These are phyloP conservation scores for Aphaenogaster floridana DNA, from an alignment of 1,140 invertebrate genomes.

Conservation along the genomic window DNA sequence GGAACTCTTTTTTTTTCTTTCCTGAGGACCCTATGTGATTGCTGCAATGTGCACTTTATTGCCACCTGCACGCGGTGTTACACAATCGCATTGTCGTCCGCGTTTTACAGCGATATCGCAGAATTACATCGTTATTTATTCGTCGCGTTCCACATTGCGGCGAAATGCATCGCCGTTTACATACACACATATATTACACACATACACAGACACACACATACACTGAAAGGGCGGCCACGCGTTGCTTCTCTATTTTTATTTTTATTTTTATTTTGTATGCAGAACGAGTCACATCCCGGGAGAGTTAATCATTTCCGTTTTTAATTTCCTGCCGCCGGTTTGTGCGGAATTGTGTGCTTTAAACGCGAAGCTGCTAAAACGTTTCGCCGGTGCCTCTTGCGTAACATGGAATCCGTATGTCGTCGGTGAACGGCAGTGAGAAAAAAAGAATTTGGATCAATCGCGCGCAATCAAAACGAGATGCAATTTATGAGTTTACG, in stretches of 20 bases:
- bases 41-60: constrained; percentile 14
- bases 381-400: neutral
- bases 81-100: constrained; percentile 28
- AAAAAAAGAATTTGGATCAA: neutral
- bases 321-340: constrained; percentile 24
- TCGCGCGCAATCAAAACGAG: constrained; percentile 23
- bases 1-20: neutral
- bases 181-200: neutral
- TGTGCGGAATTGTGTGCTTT: neutral
- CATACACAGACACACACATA: neutral
- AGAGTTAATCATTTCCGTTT: constrained; percentile 45
- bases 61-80: neutral
- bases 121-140: constrained; percentile 58
- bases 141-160: constrained; percentile 20
- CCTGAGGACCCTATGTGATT: neutral
- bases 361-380: neutral
- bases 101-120: constrained; percentile 27
- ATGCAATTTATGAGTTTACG: constrained; percentile 21
- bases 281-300: constrained; percentile 15
- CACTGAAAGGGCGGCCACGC: neutral
- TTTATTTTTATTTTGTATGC: constrained; percentile 6
- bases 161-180: neutral
- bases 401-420: neutral
- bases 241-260: neutral
- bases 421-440: neutral